Base-by-base conservation (phyloP, 2,797 vertebrate genomes). In the Gephyroberyx darwinii region DNA sequence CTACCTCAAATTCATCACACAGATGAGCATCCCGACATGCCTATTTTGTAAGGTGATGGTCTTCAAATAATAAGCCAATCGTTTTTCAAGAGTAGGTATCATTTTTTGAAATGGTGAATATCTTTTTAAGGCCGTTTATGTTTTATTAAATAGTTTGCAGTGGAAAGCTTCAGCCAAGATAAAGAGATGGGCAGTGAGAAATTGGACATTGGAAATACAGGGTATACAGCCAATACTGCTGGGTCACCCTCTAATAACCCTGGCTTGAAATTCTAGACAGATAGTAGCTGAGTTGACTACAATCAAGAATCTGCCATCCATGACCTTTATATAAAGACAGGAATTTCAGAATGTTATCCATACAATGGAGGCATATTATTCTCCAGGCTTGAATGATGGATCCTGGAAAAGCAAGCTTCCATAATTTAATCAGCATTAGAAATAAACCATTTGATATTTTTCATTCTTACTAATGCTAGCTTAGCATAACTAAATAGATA, bases 331-430 rank as follows among this genome's bases (percentile, higher is more conserved):
- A 47, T 47, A 54, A 56, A 41, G 1, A 14, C 12, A 14, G 7
- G 53, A 47, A 64, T 58, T 64, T 37, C 54, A 43, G 63, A 68
- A 60, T 31, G 1, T 0, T 50, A 39, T 8, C 57, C 7, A 30
- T 55, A n/a, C 31, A 50, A 20, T 33, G 12, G 30, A 39, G 30
- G 13, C 54, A 57, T 53, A 20, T 3, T 35, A 35, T 35, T 35
- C 33, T 8, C 5, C 33, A 35, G 33, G 8, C 22, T 12, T 61
- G 19, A 33, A 22, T 57, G 31, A 10, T 41, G 20, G 31, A 54
- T 66, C 54, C 30, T 33, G 51, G 20, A 67, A 62, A 67, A 65
- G 33, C 33, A 35, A 7, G 8, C 8, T 35, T 35, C 26, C 33
- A 6, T 35, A 35, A 35, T 35, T 35, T 4, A 35, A 35, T 35